These are phyloP conservation scores for Tetranychus urticae DNA, from an alignment of 1,140 invertebrate species.

Conservation along the genomic window DNA sequence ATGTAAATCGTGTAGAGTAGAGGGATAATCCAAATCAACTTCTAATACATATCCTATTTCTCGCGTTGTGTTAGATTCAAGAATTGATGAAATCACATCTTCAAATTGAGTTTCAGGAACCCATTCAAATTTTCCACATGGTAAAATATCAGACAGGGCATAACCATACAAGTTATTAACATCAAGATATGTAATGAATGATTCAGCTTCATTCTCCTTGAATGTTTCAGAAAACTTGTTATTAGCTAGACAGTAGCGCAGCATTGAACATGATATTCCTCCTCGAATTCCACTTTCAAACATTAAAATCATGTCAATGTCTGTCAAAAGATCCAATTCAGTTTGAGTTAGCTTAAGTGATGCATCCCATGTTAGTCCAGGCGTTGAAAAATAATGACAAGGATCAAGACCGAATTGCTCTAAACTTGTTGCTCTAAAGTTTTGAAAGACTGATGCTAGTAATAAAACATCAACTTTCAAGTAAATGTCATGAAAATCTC, in stretches of 20 bases:
- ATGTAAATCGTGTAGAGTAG: slow-evolving; percentile 16
- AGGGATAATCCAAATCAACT: slow-evolving; percentile 14
- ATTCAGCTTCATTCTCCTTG: slow-evolving; percentile 10
- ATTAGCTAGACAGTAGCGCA: not conserved
- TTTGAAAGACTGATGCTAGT: not conserved
- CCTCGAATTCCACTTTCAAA: slow-evolving; percentile 14
- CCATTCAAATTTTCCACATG: slow-evolving; percentile 9
- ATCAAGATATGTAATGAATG: slow-evolving; percentile 14
- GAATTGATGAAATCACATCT: not conserved
- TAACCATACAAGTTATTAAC: slow-evolving; percentile 14
- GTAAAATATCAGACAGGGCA: slow-evolving; percentile 8
- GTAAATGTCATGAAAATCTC: not conserved
- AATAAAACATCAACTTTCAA: not conserved
- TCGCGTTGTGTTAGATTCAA: not conserved
- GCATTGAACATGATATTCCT: not conserved
- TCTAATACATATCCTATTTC: slow-evolving; percentile 13
- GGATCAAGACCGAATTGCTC: not conserved
- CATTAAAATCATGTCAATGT: slow-evolving; percentile 14
- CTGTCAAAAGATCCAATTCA: slow-evolving; percentile 11
- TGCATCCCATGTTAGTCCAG: not conserved
- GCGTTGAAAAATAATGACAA: not conserved
- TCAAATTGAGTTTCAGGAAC: not conserved
- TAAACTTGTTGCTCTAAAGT: not conserved
- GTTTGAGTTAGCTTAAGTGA: not conserved
- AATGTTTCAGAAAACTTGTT: slow-evolving; percentile 11